Base-by-base conservation (phyloP, 1,140 invertebrate genomes). In the Pteromalus puparum region DNA sequence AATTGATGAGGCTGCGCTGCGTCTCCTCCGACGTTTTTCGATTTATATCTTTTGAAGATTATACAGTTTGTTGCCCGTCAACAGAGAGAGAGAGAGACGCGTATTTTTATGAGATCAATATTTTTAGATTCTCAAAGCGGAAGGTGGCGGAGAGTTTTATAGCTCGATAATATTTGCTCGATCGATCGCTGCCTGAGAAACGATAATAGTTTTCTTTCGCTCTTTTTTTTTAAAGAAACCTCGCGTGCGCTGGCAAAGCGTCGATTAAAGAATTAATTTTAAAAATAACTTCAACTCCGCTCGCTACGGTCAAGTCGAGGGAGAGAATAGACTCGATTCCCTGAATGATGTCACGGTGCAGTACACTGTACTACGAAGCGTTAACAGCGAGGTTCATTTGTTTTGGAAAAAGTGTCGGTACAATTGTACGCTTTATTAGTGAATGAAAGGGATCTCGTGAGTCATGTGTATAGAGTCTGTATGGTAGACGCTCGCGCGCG, bases 321-420 rank as follows among this genome's bases (percentile, higher is more conserved):
- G 3, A 34, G 15, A 53, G 48, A 53, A 53, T 53, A 53, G 48
- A 61, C 53, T 61, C 53, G 53, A 61, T 61, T 61, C 53, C 26
- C 26, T 81, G 42, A 73, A 28, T 81, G 38, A 81, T 61, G 80
- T 81, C 46, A 53, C 65, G 28, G 9, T 65, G 34, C 5, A 34
- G 6, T 42, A 9, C 10, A 42, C 1, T 42, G 5, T 61, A 72
- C 42, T 48, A 13, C 24, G 26, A 65, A 73, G 7, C 46, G n/a
- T 73, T 70, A 80, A 53, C 12, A 21, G 48, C 28, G 13, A 70
- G 73, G 30, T 48, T 30, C 81, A 28, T 42, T 83, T 83, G 65
- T 77, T 83, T 83, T 83, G 74, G 76, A 78, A 78, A 83, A 65
- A 83, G 67, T 70, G 76, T 34, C 61, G 53, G 18, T 53, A 78